A percentile compares a stretch with the other conserved stretches of the same genome.
Evolutionary conservation across 1,140 invertebrate species (phyloP).

Genomic region (Drosophila erecta): DNA sequence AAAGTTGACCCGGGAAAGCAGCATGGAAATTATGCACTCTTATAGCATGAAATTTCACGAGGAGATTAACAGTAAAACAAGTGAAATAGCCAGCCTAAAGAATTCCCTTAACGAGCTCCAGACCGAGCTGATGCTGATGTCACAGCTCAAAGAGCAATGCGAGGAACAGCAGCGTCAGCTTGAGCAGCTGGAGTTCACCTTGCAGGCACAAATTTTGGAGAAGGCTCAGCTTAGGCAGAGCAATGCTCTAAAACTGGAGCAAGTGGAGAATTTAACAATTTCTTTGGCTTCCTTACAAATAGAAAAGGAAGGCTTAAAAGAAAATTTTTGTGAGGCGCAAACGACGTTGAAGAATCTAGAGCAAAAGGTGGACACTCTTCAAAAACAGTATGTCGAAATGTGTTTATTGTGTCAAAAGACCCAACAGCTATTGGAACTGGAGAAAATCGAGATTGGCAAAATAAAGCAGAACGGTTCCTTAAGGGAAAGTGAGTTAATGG

Average conservation of each 20-base stretch:
- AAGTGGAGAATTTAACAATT: slow-evolving; percentile 45
- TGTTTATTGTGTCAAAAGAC: slow-evolving; percentile 51
- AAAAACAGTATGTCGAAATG: slow-evolving; percentile 48
- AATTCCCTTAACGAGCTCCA: slow-evolving; percentile 57
- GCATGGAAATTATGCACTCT: slow-evolving; percentile 65
- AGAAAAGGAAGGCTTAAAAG: slow-evolving; percentile 39
- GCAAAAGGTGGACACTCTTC: slow-evolving; percentile 39
- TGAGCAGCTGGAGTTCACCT: slow-evolving; percentile 64
- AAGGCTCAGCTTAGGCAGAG: slow-evolving; percentile 39
- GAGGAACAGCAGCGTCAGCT: slow-evolving; percentile 68
- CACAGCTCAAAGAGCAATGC: slow-evolving; percentile 61
- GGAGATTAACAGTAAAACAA: slow-evolving; percentile 71
- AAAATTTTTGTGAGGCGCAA: slow-evolving; percentile 29
- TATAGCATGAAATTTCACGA: slow-evolving; percentile 69
- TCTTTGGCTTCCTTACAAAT: slow-evolving; percentile 26
- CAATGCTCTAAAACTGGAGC: slow-evolving; percentile 51
- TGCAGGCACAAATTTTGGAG: slow-evolving; percentile 60
- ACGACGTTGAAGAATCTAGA: slow-evolving; percentile 38
- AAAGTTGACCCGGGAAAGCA: slow-evolving; percentile 59
- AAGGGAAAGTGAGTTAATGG: slow-evolving; percentile 26
- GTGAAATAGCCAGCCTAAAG: slow-evolving; percentile 66
- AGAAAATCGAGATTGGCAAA: slow-evolving; percentile 38
- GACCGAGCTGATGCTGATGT: slow-evolving; percentile 58
- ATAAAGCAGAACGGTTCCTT: slow-evolving; percentile 27
- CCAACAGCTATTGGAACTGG: slow-evolving; percentile 35